A percentile compares a stretch with the other conserved stretches of the same genome.
Evolutionary conservation across 2,888 invertebrate species (phyloP).

Genomic region (Polydrusus cervinus): DNA sequence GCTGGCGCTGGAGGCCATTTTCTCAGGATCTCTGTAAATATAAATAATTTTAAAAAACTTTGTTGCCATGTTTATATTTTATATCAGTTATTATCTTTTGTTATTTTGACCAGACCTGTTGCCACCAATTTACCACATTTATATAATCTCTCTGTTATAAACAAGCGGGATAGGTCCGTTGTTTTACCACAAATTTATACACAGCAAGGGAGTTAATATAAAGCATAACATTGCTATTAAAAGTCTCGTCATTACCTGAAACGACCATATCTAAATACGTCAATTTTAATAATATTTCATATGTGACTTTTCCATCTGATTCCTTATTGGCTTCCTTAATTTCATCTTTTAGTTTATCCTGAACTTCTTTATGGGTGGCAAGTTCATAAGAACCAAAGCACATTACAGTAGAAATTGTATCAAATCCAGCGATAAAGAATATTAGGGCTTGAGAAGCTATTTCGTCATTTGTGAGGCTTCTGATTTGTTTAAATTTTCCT

Average conservation of each 20-base stretch:
- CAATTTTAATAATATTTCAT: constrained; percentile 74
- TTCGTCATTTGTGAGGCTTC: constrained; percentile 62
- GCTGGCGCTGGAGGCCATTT: constrained; percentile 60
- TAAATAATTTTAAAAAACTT: neutral
- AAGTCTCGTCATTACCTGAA: constrained; percentile 61
- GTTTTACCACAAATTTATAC: neutral
- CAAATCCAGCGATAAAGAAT: constrained; percentile 73
- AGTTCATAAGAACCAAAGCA: constrained; percentile 74
- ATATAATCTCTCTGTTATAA: no score
- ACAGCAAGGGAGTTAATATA: neutral
- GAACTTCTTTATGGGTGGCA: constrained; percentile 75
- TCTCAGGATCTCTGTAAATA: constrained; percentile 55
- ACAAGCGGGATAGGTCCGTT: no score
- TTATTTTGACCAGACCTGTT: neutral
- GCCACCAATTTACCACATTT: no score
- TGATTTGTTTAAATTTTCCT: constrained; percentile 8
- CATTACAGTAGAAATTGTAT: constrained; percentile 70
- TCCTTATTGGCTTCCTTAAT: constrained; percentile 56
- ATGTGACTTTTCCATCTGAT: constrained; percentile 69
- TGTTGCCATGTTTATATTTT: neutral
- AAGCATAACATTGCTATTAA: neutral
- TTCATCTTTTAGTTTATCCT: constrained; percentile 73
- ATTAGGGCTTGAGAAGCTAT: constrained; percentile 74
- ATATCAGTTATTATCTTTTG: neutral
- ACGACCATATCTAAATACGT: constrained; percentile 77